These are phyloP conservation scores for Peromyscus nudipes DNA, from an alignment of 2,797 vertebrate genomes.

Conservation along the genomic window DNA sequence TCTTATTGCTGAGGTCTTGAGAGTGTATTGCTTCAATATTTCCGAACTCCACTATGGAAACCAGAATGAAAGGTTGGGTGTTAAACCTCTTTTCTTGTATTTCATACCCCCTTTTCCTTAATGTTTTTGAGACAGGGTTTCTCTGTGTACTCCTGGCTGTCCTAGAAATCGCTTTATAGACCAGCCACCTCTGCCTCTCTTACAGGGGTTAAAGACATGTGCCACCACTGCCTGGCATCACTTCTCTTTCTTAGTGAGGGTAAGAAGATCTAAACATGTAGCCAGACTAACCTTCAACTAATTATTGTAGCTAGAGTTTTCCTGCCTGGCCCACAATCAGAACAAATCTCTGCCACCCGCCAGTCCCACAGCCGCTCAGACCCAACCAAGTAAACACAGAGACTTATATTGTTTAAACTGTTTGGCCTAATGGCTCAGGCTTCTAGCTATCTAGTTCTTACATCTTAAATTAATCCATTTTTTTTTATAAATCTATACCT, in stretches of 20 bases:
- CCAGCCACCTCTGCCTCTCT: neutral
- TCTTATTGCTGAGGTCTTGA: conserved; percentile 85
- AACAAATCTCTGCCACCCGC: too few species aligned
- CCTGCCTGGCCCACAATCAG: too few species aligned
- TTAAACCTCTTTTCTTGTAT: neutral
- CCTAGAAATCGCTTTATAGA: neutral
- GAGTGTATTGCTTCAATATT: conserved; percentile 82
- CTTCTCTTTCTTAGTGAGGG: neutral
- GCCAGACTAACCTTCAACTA: neutral
- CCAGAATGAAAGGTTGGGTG: neutral
- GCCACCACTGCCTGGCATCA: too few species aligned
- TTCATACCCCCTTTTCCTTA: too few species aligned
- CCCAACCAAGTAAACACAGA: too few species aligned
- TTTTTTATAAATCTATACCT: too few species aligned
- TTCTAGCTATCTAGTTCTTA: too few species aligned
- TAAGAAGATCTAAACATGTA: neutral
- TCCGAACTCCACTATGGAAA: conserved; percentile 88
- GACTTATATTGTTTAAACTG: too few species aligned
- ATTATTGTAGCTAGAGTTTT: too few species aligned
- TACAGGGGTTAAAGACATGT: neutral
- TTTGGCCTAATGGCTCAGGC: too few species aligned
- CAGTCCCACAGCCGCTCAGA: too few species aligned
- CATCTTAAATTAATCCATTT: too few species aligned
- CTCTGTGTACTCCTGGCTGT: neutral
- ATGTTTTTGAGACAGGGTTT: neutral